Evolutionary conservation across 2,888 invertebrate genomes (phyloP), one percentile per base, ranked within the genome.

Genomic region (Notodonta ziczac): DNA sequence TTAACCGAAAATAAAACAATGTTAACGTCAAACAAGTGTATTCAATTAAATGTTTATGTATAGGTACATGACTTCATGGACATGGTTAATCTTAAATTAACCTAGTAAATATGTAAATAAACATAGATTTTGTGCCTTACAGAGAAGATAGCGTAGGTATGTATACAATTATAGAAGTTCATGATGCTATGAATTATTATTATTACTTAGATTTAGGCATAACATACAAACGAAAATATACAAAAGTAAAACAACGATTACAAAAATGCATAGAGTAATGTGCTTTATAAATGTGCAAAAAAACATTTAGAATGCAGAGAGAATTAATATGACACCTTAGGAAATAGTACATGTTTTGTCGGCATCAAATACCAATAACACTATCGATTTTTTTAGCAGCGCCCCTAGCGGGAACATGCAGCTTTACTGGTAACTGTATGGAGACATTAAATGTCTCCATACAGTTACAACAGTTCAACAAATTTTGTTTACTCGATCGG

Each of bases 21-120:
- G 46, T 32, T 70, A 78, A 80, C 75, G 60, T 78, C 70, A 78
- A 78, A 78, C 80, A 76, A 76, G 58, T 79, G 58, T 80, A 78
- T 80, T 77, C 52, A 76, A 62, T 70, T 58, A 72, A 69, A 72
- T 70, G 42, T 61, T 59, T 65, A 61, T 24, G 24, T 24, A 24
- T 67, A 69, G 63, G 58, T 63, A 62, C 55, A 60, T 72, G 67
- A 61, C 39, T 69, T 35, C 59, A 74, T 76, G 71, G 69, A 71
- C 73, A 70, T 65, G 57, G 51, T 63, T 74, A 59, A 62, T 52
- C 62, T 71, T 67, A 64, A 24, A 44, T 56, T 69, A 61, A 63
- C 63, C 59, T 56, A 13, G 48, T 55, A n/a, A n/a, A n/a, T n/a
- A 24, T 24, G 24, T 24, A 56, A 65, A 63, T 57, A 69, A 56